Evolutionary conservation across 1,140 invertebrate species (phyloP), one percentile per base, ranked within the genome.

Genomic region (Andricus grossulariae): DNA sequence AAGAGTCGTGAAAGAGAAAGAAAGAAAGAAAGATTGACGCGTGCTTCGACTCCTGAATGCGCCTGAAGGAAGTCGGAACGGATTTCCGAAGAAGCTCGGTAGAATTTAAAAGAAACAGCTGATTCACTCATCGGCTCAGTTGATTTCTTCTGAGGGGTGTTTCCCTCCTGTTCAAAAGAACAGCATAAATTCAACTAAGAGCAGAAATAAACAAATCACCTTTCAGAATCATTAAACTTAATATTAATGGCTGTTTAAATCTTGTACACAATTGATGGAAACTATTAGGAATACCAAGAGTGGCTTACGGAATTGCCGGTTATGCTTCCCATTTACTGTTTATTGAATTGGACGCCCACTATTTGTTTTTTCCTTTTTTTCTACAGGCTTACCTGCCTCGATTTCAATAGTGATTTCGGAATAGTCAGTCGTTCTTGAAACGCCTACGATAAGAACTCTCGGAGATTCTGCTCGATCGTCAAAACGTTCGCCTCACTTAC

Each of bases 71-170:
- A 87, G 84, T 84, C 70, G 72, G 70, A 54, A 75, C 77, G 71
- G 74, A 87, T 83, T 87, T 88, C 82, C 80, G 85, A 75, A 45
- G 79, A 52, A 74, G 83, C 82, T 52, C 50, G 66, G 52, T 71
- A 66, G 83, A 88, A 87, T 87, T 54, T 83, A 84, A 84, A 88
- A 78, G 74, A 80, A 74, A 82, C 82, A 84, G 84, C 74, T 85
- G 81, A 80, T 18, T 50, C 19, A 4, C 15, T 2, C 12, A 12
- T 45, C 39, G 39, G 39, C 39, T 7, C 39, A 45, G 39, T 45
- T 45, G 39, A 8, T 45, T 45, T 45, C 39, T 45, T 45, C 10
- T 45, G 39, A 7, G 39, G 39, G 39, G 39, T 45, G 39, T 45
- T 45, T 11, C 39, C 8, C 39, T 45, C 39, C 39, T 10, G 39